Evolutionary conservation across 2,113 vertebrate species (phyloP).

Genomic region (Bucco capensis): DNA sequence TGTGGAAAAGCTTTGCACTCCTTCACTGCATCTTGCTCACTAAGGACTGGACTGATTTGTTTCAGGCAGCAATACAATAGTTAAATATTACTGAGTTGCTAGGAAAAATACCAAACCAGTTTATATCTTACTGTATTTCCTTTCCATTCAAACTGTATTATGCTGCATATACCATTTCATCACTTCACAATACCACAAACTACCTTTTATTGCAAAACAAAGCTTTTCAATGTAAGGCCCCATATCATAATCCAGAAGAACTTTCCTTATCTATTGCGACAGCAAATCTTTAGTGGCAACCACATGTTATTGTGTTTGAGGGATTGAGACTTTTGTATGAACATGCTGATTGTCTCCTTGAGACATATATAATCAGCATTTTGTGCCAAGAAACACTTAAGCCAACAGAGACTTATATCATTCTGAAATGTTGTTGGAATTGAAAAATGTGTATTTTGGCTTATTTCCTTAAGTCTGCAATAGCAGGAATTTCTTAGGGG

Average conservation of each 20-base stretch:
- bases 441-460: slow-evolving; percentile 46
- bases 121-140: neutral
- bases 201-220: slow-evolving; percentile 54
- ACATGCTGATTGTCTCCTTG: slow-evolving; percentile 58
- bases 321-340: slow-evolving; percentile 55
- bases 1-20: neutral
- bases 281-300: slow-evolving; percentile 66
- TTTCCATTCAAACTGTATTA: slow-evolving; percentile 8
- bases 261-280: slow-evolving; percentile 56
- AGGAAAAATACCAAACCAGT: neutral
- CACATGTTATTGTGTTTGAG: slow-evolving; percentile 63
- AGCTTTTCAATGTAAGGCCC: slow-evolving; percentile 57
- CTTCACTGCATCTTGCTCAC: neutral
- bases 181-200: slow-evolving; percentile 59
- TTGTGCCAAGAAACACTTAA: slow-evolving; percentile 60
- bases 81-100: neutral
- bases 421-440: slow-evolving; percentile 54
- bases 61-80: neutral
- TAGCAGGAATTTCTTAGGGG: slow-evolving; percentile 16
- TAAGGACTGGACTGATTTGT: neutral
- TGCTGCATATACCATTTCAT: slow-evolving; percentile 35
- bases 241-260: slow-evolving; percentile 59
- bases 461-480: slow-evolving; percentile 37
- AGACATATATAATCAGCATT: slow-evolving; percentile 56
- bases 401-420: slow-evolving; percentile 47